These are phyloP conservation scores for Congeria kusceri DNA, from an alignment of 2,888 invertebrate species.

Conservation along the genomic window DNA sequence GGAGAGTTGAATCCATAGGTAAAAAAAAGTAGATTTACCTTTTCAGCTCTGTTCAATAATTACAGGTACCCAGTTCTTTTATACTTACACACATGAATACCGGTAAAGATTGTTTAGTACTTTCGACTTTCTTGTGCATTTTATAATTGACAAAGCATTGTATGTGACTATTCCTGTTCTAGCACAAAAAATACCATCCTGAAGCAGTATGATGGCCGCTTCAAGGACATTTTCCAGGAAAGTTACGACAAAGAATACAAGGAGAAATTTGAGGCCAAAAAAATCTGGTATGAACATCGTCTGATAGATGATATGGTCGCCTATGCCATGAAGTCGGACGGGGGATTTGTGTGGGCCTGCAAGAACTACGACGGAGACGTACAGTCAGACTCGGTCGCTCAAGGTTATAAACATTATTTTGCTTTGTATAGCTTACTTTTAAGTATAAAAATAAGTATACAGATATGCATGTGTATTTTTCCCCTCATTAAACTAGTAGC, in stretches of 20 bases:
- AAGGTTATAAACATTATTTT: conserved; percentile 88
- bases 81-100: no score
- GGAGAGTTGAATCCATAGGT: no score
- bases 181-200: conserved; percentile 98
- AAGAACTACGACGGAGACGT: conserved; percentile 99
- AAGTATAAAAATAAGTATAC: no score
- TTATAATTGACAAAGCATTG: no score
- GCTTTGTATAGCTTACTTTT: no score
- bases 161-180: conserved; percentile 41
- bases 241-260: conserved; percentile 95
- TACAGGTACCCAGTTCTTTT: no score
- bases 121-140: no score
- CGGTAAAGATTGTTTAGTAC: no score
- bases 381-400: conserved; percentile 98
- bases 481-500: no score
- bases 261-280: conserved; percentile 92
- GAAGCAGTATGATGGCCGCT: conserved; percentile 97
- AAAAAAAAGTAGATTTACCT: no score
- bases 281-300: conserved; percentile 99
- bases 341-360: conserved; percentile 99
- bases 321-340: conserved; percentile 98
- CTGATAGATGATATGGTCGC: conserved; percentile 99
- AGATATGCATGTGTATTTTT: no score
- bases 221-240: conserved; percentile 98
- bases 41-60: no score